These are phyloP conservation scores for Sternotherus odoratus DNA, from an alignment of 2,797 vertebrate genomes.

Conservation along the genomic window DNA sequence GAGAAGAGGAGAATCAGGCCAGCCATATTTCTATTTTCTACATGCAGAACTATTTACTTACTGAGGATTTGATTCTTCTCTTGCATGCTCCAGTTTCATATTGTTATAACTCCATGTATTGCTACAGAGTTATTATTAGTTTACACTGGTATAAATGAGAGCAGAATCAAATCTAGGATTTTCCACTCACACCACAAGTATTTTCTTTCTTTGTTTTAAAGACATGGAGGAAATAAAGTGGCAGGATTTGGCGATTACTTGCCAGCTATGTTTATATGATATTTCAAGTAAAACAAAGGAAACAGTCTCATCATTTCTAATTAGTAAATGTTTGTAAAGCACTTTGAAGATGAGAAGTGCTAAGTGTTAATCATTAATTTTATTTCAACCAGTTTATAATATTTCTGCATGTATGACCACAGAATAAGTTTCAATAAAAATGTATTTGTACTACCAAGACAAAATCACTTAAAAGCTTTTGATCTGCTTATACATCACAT, in stretches of 20 bases:
- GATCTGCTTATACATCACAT: constrained; percentile 81
- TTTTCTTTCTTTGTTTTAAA: background rate
- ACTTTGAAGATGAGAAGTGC: constrained; percentile 29
- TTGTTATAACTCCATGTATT: background rate
- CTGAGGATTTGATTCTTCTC: background rate
- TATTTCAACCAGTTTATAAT: constrained; percentile 62
- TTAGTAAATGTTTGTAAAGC: constrained; percentile 54
- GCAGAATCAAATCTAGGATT: background rate
- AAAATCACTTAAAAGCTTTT: constrained; percentile 81
- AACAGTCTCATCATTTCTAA: constrained; percentile 45
- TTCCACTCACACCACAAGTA: background rate
- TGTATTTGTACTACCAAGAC: constrained; percentile 74
- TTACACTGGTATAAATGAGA: background rate
- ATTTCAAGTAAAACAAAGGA: constrained; percentile 44
- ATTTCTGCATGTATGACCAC: constrained; percentile 77
- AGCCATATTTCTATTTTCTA: background rate
- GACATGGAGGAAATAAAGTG: background rate
- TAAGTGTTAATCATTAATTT: constrained; percentile 68
- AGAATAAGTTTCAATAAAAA: constrained; percentile 78
- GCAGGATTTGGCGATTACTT: background rate
- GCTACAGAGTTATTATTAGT: background rate
- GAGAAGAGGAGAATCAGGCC: background rate
- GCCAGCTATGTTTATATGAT: constrained; percentile 50
- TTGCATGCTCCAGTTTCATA: background rate
- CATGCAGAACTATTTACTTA: background rate